Evolutionary conservation across 1,140 invertebrate genomes (phyloP), one percentile per base, ranked within the genome.

Genomic region (Caenorhabditis inopinata): DNA sequence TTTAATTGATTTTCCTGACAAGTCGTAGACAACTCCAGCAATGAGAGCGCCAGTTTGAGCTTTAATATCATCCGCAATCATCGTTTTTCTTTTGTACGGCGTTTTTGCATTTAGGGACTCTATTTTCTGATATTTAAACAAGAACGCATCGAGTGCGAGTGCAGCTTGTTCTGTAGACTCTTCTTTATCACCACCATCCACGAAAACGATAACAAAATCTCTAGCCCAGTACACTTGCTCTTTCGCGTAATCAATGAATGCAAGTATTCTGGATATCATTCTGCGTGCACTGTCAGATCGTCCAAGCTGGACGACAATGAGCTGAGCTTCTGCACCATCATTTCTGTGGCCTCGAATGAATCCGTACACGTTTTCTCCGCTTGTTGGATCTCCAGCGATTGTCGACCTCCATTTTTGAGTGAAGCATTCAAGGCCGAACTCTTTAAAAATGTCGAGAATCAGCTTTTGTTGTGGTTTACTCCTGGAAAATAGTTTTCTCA

Each of bases 221-320:
- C 82, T 42, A 9, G 83, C 74, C 84, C 84, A 85, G 45, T 84
- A 85, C 23, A 82, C 68, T 83, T 85, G 84, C 3, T 85, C 83
- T 84, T 74, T 74, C 7, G 78, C 78, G 38, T 68, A 79, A 47
- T 58, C 46, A 45, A 58, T 27, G 25, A 68, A 79, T 1, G 78
- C 38, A n/a, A 79, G 27, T 46, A 79, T 47, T 45, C 46, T 18
- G 29, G 62, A 18, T 7, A 75, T 45, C 42, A 58, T 68, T 21
- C 62, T 38, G 12, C 73, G 21, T 21, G 47, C 27, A 3, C n/a
- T 74, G 9, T 32, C 47, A 14, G 45, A 79, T 25, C 12, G 49
- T 58, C 58, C 58, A 9, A 68, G n/a, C 18, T 68, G 58, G 16
- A 74, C 78, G 16, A 58, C 78, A 27, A 79, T 38, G 23, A 79